A percentile compares a stretch with the other conserved stretches of the same genome.
These are phyloP conservation scores for Morbakka virulenta DNA, from an alignment of 30 jellyfish, hydroid and myxozoan species.

Conservation along the genomic window DNA sequence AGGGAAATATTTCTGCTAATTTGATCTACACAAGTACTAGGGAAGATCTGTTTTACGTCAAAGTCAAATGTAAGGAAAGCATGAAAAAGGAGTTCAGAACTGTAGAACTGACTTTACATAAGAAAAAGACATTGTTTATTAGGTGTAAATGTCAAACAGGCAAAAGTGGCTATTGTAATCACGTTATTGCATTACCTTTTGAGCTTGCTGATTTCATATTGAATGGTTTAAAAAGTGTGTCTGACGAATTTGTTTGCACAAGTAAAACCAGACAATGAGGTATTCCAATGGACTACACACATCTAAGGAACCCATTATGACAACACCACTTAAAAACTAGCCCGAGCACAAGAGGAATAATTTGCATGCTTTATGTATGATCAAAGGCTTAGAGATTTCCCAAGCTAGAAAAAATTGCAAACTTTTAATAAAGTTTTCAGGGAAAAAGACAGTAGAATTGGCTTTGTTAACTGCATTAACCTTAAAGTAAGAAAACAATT, in stretches of 20 bases:
- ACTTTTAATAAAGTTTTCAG: no score
- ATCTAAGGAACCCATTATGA: no score
- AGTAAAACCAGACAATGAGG: slow-evolving; percentile 69
- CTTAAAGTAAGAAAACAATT: no score
- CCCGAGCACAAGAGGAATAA: no score
- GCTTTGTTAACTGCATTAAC: no score
- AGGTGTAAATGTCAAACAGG: slow-evolving; percentile 54
- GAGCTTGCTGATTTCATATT: slow-evolving; percentile 52
- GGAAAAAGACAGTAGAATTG: no score
- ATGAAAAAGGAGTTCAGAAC: slow-evolving; percentile 11
- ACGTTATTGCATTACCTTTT: slow-evolving; percentile 65
- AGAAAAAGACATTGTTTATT: slow-evolving; percentile 8
- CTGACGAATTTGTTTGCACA: slow-evolving; percentile 63
- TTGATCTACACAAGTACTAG: not conserved
- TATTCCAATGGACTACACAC: no score
- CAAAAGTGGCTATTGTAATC: slow-evolving; percentile 58
- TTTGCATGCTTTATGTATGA: no score
- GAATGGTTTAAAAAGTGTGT: slow-evolving; percentile 2
- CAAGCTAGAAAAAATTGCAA: no score
- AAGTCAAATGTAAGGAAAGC: slow-evolving; percentile 35
- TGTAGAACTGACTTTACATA: slow-evolving; percentile 10
- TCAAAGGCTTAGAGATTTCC: no score
- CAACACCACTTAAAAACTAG: no score
- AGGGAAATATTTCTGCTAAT: slow-evolving; percentile 22
- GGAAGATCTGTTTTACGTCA: slow-evolving; percentile 5